Percentiles rank a stretch among this genome's conserved stretches.
Conservation (phyloP, 2,888 invertebrate species). For the Polymixis lichenea region DNA sequence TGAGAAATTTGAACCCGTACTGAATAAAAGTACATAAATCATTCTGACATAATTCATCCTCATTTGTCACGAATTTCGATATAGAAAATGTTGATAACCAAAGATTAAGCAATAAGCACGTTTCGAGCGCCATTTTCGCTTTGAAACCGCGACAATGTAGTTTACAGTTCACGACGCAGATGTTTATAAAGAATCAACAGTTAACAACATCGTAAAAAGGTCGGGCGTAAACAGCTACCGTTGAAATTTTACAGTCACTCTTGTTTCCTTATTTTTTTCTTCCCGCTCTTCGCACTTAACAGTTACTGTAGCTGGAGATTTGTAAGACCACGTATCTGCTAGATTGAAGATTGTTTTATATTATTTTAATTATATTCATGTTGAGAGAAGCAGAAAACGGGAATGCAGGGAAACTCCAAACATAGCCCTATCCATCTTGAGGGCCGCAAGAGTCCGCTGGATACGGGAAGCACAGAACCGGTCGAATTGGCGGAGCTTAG, state of each 20-base stretch:
- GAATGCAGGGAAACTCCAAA: no score
- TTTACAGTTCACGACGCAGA: conserved; percentile 87
- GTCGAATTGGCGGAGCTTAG: no score
- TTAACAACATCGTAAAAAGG: conserved; percentile 89
- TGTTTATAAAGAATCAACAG: conserved; percentile 90
- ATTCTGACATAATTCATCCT: conserved; percentile 23
- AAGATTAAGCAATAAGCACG: conserved; percentile 65
- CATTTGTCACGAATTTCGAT: conserved; percentile 39
- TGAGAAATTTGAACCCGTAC: conserved; percentile 1
- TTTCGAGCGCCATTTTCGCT: conserved; percentile 78
- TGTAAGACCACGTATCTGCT: conserved; percentile 17
- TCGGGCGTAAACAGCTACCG: conserved; percentile 86
- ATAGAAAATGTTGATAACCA: conserved; percentile 55
- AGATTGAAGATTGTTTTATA: not conserved
- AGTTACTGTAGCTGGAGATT: conserved; percentile 11
- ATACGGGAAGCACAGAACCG: no score
- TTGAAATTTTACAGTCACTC: conserved; percentile 88
- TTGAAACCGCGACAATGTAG: conserved; percentile 85
- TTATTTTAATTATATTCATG: not conserved
- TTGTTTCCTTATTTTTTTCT: conserved; percentile 74
- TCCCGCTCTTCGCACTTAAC: conserved; percentile 57
- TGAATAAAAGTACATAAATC: conserved; percentile 22
- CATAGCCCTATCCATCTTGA: no score
- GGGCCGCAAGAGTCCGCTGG: no score
- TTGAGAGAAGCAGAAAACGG: no score